phyloP scores from a whole-genome alignment of 2,113 vertebrate genomes.

The Gadus chalcogrammus region DNA sequence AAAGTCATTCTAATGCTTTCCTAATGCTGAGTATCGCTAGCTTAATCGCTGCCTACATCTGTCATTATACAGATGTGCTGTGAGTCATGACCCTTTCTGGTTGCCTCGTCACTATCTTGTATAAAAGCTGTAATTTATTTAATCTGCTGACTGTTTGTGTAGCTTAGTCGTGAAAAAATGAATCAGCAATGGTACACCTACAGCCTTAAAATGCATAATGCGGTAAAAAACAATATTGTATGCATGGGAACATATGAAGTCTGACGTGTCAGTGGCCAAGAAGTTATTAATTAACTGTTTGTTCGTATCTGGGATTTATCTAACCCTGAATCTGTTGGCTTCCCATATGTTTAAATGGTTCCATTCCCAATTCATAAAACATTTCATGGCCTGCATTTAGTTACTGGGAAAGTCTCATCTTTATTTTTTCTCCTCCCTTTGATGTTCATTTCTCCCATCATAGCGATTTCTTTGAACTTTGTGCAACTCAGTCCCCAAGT shows the following conservation, averaged over 20 bases:
- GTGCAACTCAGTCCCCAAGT: too few species aligned
- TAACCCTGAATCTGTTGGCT: neutral
- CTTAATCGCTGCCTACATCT: neutral
- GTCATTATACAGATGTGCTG: neutral
- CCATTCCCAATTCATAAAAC: too few species aligned
- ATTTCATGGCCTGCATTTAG: neutral
- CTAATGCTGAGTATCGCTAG: neutral
- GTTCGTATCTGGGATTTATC: neutral
- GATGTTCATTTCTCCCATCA: neutral
- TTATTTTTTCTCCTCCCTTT: neutral
- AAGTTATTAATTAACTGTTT: neutral
- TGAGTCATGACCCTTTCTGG: neutral
- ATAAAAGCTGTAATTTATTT: slow-evolving; percentile 1
- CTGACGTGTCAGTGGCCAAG: neutral
- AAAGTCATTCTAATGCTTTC: neutral
- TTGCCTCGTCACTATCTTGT: slow-evolving; percentile 2
- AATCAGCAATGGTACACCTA: slow-evolving; percentile 16
- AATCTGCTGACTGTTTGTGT: slow-evolving; percentile 21
- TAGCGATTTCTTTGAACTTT: neutral
- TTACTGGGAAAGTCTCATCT: neutral
- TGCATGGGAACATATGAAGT: neutral
- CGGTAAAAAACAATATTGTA: slow-evolving; percentile 1
- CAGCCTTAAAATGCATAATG: slow-evolving; percentile 3
- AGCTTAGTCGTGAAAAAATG: slow-evolving; percentile 11
- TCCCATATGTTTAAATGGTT: neutral